A percentile compares a stretch with the other conserved stretches of the same genome.
These are phyloP conservation scores for Proteles cristata DNA, from an alignment of 2,113 vertebrate genomes.

Conservation along the genomic window DNA sequence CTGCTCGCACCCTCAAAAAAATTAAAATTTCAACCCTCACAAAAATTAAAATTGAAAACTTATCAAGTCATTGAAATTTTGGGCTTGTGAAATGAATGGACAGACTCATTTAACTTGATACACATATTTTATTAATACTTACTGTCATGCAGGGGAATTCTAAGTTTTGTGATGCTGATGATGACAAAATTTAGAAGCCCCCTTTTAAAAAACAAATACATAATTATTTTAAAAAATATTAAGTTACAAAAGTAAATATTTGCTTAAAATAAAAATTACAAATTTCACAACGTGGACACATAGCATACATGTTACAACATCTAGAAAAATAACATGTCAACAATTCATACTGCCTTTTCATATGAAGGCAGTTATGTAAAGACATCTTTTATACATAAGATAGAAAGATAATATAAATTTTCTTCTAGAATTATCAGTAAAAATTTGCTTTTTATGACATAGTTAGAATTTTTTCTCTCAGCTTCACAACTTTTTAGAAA, in stretches of 20 bases:
- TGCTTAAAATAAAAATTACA: slow-evolving; percentile 1
- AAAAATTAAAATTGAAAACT: not conserved
- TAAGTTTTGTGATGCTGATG: not conserved
- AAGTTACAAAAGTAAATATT: not conserved
- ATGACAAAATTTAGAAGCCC: not conserved
- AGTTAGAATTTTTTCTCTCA: not conserved
- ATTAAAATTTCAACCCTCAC: no score
- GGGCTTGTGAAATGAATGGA: not conserved
- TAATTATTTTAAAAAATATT: not conserved
- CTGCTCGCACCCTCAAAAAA: no score
- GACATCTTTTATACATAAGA: not conserved
- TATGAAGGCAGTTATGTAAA: not conserved
- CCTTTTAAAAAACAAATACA: not conserved
- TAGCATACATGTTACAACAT: not conserved
- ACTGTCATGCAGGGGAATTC: not conserved
- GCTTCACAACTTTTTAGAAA: not conserved
- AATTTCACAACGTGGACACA: not conserved
- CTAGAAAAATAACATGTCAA: not conserved
- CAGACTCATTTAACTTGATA: not conserved
- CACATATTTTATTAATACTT: not conserved
- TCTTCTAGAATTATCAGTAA: not conserved
- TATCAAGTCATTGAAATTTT: not conserved
- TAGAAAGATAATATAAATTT: not conserved
- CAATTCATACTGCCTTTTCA: not conserved
- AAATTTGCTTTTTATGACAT: not conserved